Percentiles rank a stretch among this genome's conserved stretches.
Evolutionary conservation across 2,113 vertebrate species (phyloP).

Genomic region (Pygoscelis adeliae): DNA sequence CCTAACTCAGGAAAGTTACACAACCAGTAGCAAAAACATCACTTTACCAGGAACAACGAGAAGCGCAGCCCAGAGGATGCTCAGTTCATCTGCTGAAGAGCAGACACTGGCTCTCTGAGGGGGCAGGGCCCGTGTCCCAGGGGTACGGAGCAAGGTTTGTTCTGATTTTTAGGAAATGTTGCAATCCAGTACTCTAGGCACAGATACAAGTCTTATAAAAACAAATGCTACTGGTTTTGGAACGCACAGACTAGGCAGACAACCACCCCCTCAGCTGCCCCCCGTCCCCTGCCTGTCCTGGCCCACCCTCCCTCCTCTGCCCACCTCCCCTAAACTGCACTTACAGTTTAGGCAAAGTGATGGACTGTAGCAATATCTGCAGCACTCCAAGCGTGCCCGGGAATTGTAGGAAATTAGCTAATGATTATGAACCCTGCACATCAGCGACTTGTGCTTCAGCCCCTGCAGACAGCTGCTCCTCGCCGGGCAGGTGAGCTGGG

Average conservation of each 20-base stretch:
- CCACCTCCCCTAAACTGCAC: background rate
- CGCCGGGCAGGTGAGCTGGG: background rate
- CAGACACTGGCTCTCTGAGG: background rate
- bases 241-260: background rate
- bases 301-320: background rate
- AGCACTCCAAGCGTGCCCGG: accelerated
- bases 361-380: background rate
- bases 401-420: background rate
- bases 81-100: background rate
- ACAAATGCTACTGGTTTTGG: background rate
- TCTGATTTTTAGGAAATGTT: background rate
- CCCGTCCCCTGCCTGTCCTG: background rate
- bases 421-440: background rate
- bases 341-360: background rate
- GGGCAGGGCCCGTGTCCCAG: accelerated
- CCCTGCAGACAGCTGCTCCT: background rate
- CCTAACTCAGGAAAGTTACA: background rate
- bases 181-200: background rate
- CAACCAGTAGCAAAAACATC: background rate
- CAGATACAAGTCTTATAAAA: background rate
- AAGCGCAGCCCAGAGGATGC: background rate
- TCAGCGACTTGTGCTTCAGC: background rate
- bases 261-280: background rate
- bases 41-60: accelerated
- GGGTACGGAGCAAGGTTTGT: background rate